Evolutionary conservation across 2,113 vertebrate genomes (phyloP).

Genomic region (Anoura caudifer): DNA sequence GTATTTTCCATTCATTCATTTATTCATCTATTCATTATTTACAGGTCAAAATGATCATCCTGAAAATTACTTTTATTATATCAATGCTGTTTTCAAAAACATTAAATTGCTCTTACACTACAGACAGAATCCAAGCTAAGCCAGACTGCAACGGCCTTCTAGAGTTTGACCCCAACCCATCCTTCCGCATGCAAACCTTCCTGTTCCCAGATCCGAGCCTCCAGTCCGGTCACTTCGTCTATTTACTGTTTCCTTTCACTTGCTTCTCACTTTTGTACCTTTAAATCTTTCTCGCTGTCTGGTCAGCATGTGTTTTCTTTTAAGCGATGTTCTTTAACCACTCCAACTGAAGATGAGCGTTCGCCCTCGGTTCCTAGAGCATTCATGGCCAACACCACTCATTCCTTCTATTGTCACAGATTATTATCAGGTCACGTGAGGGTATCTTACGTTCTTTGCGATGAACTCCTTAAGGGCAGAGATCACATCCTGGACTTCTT

Average conservation of each 20-base stretch:
- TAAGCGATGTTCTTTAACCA: background rate
- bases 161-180: background rate
- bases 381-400: background rate
- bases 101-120: background rate
- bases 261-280: background rate
- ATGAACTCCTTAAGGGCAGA: background rate
- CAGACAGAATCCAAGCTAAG: background rate
- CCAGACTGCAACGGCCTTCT: background rate
- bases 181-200: background rate
- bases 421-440: background rate
- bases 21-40: background rate
- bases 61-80: constrained; percentile 13
- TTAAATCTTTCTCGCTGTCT: background rate
- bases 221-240: background rate
- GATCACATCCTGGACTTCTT: background rate
- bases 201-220: background rate
- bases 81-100: background rate
- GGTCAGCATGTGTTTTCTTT: constrained; percentile 1
- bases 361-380: background rate
- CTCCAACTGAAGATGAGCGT: background rate
- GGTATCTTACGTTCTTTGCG: background rate
- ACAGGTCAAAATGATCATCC: background rate
- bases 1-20: background rate
- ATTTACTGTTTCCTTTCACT: background rate
- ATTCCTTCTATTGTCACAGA: background rate